A percentile compares a stretch with the other conserved stretches of the same genome.
phyloP scores from a whole-genome alignment of 2,888 invertebrate genomes.

The Crepidodera aurea region DNA sequence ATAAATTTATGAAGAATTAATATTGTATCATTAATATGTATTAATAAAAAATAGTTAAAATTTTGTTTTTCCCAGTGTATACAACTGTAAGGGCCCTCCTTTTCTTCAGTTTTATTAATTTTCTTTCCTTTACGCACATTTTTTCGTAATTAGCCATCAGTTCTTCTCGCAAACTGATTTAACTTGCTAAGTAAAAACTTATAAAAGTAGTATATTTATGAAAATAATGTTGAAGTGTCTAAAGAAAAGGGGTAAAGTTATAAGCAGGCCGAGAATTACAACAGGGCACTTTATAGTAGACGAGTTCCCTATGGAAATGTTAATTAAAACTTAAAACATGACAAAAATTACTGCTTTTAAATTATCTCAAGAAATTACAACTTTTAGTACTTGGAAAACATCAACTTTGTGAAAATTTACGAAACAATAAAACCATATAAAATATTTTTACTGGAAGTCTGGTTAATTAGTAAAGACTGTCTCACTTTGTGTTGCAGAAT shows the following conservation, averaged over 20 bases:
- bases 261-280: slow-evolving; percentile 56
- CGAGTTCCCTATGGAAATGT: slow-evolving; percentile 53
- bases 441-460: slow-evolving; percentile 14
- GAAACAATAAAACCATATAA: slow-evolving; percentile 31
- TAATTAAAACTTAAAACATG: slow-evolving; percentile 59
- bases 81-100: too few relatives aligned
- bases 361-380: slow-evolving; percentile 54
- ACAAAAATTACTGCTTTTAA: slow-evolving; percentile 55
- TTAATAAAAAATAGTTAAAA: too few relatives aligned
- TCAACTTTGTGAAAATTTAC: slow-evolving; percentile 38
- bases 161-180: slow-evolving; percentile 22
- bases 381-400: slow-evolving; percentile 50
- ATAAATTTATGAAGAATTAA: too few relatives aligned
- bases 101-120: neutral
- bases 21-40: too few relatives aligned
- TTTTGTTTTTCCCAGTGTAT: too few relatives aligned
- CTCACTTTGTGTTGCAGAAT: too few relatives aligned
- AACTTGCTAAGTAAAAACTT: slow-evolving; percentile 26
- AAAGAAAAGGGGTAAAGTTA: slow-evolving; percentile 56
- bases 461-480: slow-evolving; percentile 18
- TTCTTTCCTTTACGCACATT: neutral
- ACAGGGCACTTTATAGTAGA: slow-evolving; percentile 54
- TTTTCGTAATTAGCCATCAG: slow-evolving; percentile 1
- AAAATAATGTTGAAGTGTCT: slow-evolving; percentile 50
- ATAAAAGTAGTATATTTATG: slow-evolving; percentile 38